Evolutionary conservation across 2,113 vertebrate genomes (phyloP).

Genomic region (Theristicus caerulescens): DNA sequence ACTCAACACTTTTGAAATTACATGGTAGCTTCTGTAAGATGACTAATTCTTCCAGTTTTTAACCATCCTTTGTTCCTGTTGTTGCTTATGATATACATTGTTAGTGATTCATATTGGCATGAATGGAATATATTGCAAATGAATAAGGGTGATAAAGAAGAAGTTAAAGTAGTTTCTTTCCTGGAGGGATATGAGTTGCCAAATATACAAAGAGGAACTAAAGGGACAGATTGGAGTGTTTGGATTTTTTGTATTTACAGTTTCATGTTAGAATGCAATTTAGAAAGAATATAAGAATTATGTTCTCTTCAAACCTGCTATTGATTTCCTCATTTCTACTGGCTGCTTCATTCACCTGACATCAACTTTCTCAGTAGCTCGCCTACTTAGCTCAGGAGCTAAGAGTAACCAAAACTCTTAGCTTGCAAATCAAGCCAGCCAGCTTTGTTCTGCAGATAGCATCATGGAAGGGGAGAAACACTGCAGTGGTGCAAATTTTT

Average conservation of each 20-base stretch:
- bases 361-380: background rate
- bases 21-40: background rate
- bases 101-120: background rate
- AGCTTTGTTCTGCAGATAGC: background rate
- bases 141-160: background rate
- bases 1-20: background rate
- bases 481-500: background rate
- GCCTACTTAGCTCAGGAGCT: background rate
- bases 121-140: background rate
- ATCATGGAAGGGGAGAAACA: background rate
- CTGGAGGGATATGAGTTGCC: background rate
- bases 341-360: background rate
- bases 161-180: background rate
- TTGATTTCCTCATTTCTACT: background rate
- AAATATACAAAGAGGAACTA: background rate
- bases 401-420: background rate
- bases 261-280: background rate
- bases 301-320: background rate
- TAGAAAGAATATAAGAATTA: background rate
- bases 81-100: background rate
- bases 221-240: background rate
- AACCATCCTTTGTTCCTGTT: background rate
- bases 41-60: constrained; percentile 6
- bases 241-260: background rate
- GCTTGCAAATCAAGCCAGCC: background rate